These are phyloP conservation scores for Cheirogaleus major DNA, from an alignment of 2,797 vertebrate genomes.

Conservation along the genomic window DNA sequence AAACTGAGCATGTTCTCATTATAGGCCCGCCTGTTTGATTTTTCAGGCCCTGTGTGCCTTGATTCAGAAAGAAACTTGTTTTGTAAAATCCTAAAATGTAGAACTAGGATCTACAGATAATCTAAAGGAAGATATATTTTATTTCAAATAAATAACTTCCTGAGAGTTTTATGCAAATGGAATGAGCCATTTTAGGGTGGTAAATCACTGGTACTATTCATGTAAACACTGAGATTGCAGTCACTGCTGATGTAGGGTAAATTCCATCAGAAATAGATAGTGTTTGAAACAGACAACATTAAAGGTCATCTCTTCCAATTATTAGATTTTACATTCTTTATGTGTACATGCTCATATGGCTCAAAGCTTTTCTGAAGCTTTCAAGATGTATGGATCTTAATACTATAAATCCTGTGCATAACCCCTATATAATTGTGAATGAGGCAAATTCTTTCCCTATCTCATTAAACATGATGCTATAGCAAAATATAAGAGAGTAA, in stretches of 20 bases:
- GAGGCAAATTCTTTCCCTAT: background rate
- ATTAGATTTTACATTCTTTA: background rate
- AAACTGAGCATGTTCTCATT: slow-evolving; percentile 22
- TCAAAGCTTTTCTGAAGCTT: background rate
- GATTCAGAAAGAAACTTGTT: slow-evolving; percentile 29
- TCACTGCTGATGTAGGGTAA: background rate
- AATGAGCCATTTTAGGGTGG: background rate
- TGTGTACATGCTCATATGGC: background rate
- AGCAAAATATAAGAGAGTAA: background rate
- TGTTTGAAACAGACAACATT: background rate
- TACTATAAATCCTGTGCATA: background rate
- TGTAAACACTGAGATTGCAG: background rate
- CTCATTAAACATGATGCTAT: background rate
- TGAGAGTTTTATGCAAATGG: background rate
- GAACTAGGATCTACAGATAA: background rate
- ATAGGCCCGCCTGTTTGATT: background rate
- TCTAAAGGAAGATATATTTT: background rate
- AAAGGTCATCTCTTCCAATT: background rate
- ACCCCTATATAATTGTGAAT: background rate
- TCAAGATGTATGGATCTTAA: background rate
- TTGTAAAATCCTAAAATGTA: background rate
- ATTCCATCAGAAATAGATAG: background rate
- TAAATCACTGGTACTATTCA: background rate
- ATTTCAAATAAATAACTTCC: slow-evolving; percentile 23
- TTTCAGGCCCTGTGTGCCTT: background rate